phyloP scores from a whole-genome alignment of 2,113 vertebrate genomes.

The Macquaria ambigua region DNA sequence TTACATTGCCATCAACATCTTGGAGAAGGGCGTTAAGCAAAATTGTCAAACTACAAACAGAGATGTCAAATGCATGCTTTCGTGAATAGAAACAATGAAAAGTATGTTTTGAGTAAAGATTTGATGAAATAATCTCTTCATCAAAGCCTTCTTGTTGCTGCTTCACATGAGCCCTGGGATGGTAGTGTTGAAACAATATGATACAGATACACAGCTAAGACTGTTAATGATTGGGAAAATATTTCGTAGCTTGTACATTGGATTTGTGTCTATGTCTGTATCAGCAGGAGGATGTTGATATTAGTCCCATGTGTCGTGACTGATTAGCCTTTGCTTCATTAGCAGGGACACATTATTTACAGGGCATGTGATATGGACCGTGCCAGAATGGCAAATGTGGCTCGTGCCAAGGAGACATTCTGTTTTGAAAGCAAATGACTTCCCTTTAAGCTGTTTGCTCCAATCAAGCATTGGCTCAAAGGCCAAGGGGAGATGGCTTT shows the following conservation, averaged over 20 bases:
- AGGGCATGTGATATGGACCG: conserved; percentile 42
- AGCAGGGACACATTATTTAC: conserved; percentile 43
- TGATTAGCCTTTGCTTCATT: conserved; percentile 46
- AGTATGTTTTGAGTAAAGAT: conserved; percentile 47
- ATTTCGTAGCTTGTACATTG: conserved; percentile 12
- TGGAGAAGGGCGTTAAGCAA: conserved; percentile 41
- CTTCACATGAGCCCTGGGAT: conserved; percentile 9
- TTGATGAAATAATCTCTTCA: conserved; percentile 53
- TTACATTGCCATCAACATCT: conserved; percentile 59
- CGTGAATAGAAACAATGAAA: conserved; percentile 47
- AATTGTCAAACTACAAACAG: conserved; percentile 57
- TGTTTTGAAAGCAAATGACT: conserved; percentile 57
- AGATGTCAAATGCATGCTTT: conserved; percentile 51
- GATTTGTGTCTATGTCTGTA: conserved; percentile 27
- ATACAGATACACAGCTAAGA: conserved; percentile 27
- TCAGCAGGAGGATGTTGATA: conserved; percentile 38
- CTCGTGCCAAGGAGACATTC: conserved; percentile 57
- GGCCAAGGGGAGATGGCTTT: conserved; percentile 56
- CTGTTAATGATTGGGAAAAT: conserved; percentile 25
- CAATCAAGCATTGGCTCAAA: conserved; percentile 64
- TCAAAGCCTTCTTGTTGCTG: conserved; percentile 49
- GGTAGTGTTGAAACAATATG: conserved; percentile 15
- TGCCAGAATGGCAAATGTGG: conserved; percentile 51
- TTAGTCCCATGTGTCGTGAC: conserved; percentile 28
- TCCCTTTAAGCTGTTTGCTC: conserved; percentile 58